These are phyloP conservation scores for Parnassius orleans DNA, from an alignment of 2,888 invertebrate genomes.

Conservation along the genomic window DNA sequence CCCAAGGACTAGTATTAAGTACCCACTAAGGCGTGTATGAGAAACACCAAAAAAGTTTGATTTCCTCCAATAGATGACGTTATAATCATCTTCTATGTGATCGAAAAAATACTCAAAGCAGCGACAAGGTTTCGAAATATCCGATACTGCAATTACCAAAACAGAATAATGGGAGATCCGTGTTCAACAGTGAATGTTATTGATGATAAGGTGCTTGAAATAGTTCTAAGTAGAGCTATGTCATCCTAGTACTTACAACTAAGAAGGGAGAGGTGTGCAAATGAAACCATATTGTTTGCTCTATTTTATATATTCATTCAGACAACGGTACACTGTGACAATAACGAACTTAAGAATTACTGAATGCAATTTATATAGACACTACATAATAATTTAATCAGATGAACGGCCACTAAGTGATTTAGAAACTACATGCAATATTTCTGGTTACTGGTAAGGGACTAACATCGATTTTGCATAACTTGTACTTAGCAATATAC, in stretches of 20 bases:
- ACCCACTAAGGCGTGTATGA: no score
- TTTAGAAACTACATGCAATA: slow-evolving; percentile 46
- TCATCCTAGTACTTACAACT: not conserved
- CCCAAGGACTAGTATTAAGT: no score
- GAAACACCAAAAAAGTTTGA: no score
- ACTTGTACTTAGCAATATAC: slow-evolving; percentile 48
- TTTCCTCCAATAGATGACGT: no score
- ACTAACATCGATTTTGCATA: slow-evolving; percentile 44
- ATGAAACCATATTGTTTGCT: slow-evolving; percentile 65
- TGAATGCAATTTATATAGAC: slow-evolving; percentile 68
- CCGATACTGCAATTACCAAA: no score
- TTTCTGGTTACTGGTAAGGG: slow-evolving; percentile 42
- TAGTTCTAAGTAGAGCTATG: no score
- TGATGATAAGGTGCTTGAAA: no score
- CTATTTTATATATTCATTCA: slow-evolving; percentile 81
- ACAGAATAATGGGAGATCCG: no score
- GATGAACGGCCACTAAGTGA: slow-evolving; percentile 55
- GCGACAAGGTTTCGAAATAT: no score
- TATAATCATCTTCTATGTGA: no score
- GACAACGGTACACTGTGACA: slow-evolving; percentile 82
- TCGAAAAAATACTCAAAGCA: no score
- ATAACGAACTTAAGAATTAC: slow-evolving; percentile 77
- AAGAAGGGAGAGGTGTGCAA: slow-evolving; percentile 34
- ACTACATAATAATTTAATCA: slow-evolving; percentile 56
- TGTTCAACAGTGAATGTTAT: no score